Conservation (phyloP, 2,888 invertebrate species). For the Nemapogon koenigi region DNA sequence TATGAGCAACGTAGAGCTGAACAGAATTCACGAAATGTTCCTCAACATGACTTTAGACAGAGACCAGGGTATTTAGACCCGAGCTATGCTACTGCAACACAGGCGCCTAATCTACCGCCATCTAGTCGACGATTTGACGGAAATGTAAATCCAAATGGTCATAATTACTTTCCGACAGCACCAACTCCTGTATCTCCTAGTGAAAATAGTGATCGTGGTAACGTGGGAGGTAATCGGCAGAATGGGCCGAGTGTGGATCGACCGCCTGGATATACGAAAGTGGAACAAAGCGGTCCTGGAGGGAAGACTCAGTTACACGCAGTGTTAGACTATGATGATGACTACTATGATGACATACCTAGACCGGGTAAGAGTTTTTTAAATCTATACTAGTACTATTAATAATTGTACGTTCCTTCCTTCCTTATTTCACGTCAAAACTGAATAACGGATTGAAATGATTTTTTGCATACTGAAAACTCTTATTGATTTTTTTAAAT, state of each 20-base stretch:
- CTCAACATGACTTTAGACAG: conserved; percentile 25
- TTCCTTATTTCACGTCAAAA: neutral
- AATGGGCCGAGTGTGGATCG: conserved; percentile 59
- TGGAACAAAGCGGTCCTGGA: conserved; percentile 60
- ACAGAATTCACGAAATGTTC: conserved; percentile 25
- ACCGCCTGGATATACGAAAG: conserved; percentile 71
- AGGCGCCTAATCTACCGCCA: conserved; percentile 23
- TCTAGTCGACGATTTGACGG: conserved; percentile 53
- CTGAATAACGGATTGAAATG: no score
- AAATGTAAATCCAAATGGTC: conserved; percentile 39
- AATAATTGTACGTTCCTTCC: neutral
- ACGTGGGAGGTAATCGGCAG: conserved; percentile 26
- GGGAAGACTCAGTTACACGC: conserved; percentile 73
- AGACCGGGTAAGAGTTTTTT: conserved; percentile 38
- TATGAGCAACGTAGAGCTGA: conserved; percentile 45
- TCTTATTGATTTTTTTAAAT: no score
- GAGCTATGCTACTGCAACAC: conserved; percentile 37
- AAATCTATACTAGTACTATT: no score
- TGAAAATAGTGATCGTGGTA: conserved; percentile 37
- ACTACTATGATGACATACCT: conserved; percentile 69
- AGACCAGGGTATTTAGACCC: conserved; percentile 44
- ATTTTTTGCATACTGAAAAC: no score
- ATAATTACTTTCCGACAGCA: conserved; percentile 36
- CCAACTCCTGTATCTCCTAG: conserved; percentile 21
- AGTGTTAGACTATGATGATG: conserved; percentile 72